Evolutionary conservation across 2,113 vertebrate genomes (phyloP).

Genomic region (Prinia subflava): DNA sequence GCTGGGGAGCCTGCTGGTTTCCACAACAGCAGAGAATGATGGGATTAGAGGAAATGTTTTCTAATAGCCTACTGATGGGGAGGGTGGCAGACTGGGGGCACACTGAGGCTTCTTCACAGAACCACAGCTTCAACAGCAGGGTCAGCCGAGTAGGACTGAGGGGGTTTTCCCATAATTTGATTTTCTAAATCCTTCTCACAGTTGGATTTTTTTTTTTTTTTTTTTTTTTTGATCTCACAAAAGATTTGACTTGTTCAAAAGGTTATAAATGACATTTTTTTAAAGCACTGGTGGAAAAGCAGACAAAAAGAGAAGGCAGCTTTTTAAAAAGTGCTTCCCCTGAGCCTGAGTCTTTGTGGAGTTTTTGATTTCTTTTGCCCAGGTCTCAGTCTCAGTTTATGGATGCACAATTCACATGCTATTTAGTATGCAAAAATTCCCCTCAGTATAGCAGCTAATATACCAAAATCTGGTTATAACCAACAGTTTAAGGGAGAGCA

Average conservation of each 20-base stretch:
- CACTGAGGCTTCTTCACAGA: background rate
- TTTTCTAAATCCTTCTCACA: background rate
- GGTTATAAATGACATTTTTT: background rate
- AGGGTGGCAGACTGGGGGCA: background rate
- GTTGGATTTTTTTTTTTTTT: background rate
- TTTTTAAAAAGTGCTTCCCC: background rate
- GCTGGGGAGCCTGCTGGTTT: constrained; percentile 25
- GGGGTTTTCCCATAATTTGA: background rate
- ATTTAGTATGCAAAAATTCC: background rate
- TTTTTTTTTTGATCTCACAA: background rate
- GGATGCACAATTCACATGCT: background rate
- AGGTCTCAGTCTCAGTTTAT: background rate
- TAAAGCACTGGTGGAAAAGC: background rate
- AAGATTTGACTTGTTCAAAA: background rate
- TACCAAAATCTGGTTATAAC: background rate
- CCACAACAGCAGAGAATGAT: background rate
- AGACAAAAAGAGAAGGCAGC: background rate
- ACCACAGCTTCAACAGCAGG: background rate
- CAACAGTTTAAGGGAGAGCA: background rate
- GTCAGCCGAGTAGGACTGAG: background rate
- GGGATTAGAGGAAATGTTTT: constrained; percentile 39
- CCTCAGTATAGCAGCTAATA: background rate
- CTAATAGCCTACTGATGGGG: background rate
- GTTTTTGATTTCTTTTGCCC: background rate
- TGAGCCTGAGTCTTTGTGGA: background rate